Evolutionary conservation across 1,140 invertebrate genomes (phyloP), one percentile per base, ranked within the genome.

Genomic region (Monomorium pharaonis): DNA sequence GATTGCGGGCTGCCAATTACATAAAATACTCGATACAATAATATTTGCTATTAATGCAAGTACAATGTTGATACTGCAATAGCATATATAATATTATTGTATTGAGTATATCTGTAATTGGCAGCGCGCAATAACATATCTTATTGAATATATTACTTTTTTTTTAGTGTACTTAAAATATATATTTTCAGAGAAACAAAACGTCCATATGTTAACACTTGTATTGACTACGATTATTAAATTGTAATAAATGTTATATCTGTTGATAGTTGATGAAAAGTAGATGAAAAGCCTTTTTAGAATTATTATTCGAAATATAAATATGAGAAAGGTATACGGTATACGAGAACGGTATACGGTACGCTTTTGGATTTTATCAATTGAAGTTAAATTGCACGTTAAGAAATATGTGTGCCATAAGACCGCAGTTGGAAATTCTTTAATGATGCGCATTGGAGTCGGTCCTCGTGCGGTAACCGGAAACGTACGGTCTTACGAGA

Each of bases 351-450:
- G n/a, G n/a, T n/a, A n/a, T n/a, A 16, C 12, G 62, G 49, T 27
- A 42, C 18, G 42, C 67, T n/a, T 72, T 72, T 58, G 33, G 24
- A 18, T 74, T n/a, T 83, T 83, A 74, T 72, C 78, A 74, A 74
- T n/a, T 60, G n/a, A 33, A 58, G 67, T 83, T 83, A 83, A 83
- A 83, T 83, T 47, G 54, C 51, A 60, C 78, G 51, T 83, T 72
- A 83, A 83, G 67, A 83, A 74, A 74, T 83, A 83, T 83, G 67
- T 74, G 37, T 37, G 37, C 54, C 67, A 74, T 60, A 74, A 83
- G 67, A 37, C 51, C 42, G 78, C 51, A 72, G 67, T 58, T 83
- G 78, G 67, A 72, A 72, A 83, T 83, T 83, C 78, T 83, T 83
- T 83, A 83, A 83, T 74, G 78, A 83, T 60, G 67, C 78, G 67